These are phyloP conservation scores for Tenthredo livida DNA, from an alignment of 2,888 invertebrate species.

Conservation along the genomic window DNA sequence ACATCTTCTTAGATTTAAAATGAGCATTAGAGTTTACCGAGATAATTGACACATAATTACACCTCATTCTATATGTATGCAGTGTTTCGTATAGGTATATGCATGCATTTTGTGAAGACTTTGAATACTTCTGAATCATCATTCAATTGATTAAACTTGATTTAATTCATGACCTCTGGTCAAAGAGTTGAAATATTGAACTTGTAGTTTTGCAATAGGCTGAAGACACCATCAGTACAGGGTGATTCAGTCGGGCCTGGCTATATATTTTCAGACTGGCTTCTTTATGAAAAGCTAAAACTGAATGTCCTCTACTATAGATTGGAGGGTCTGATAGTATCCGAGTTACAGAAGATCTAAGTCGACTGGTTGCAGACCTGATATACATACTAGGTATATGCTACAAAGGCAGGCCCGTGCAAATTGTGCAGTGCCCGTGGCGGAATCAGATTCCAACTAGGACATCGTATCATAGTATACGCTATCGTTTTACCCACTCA, in stretches of 20 bases:
- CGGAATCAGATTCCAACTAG: neutral
- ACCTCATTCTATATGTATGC: neutral
- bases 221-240: neutral
- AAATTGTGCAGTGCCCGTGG: neutral
- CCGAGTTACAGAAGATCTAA: neutral
- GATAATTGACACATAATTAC: constrained; percentile 37
- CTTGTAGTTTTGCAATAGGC: neutral
- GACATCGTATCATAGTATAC: neutral
- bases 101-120: neutral
- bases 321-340: neutral
- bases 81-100: neutral
- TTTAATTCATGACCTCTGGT: neutral
- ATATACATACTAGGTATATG: neutral
- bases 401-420: too few species aligned
- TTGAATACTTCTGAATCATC: neutral
- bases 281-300: neutral
- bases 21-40: constrained; percentile 31
- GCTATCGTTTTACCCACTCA: too few species aligned
- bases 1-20: constrained; percentile 18
- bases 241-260: neutral
- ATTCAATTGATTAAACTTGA: neutral
- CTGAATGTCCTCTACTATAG: too few species aligned
- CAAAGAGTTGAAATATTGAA: neutral
- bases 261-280: neutral
- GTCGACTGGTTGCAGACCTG: neutral